Conservation (phyloP, 53 echinoderm and acorn worm genomes). For the Glandiceps talaboti region DNA sequence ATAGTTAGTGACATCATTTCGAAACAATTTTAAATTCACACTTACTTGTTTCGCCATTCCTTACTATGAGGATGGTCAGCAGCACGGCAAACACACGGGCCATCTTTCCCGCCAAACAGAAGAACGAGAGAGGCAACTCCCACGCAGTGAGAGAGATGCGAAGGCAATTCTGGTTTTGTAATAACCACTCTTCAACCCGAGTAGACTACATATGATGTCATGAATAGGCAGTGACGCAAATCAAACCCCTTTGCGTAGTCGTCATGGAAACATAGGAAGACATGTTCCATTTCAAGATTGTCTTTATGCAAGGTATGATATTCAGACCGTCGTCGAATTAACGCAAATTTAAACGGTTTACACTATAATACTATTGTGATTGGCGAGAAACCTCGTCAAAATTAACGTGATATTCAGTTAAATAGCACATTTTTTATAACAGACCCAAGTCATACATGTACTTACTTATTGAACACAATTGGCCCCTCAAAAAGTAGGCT, state of each 20-base stretch:
- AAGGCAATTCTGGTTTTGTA: background rate
- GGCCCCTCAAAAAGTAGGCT: background rate
- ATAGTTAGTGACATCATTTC: no score
- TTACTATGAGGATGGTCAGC: background rate
- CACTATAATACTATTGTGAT: no score
- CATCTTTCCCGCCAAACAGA: background rate
- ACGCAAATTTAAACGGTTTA: background rate
- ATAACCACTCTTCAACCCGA: background rate
- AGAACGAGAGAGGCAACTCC: background rate
- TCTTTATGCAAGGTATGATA: background rate
- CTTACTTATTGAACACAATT: no score
- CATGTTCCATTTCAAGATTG: background rate
- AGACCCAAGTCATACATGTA: no score
- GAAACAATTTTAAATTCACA: no score
- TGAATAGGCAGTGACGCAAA: background rate
- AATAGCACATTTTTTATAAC: no score
- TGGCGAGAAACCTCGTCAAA: no score
- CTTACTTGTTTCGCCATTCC: background rate
- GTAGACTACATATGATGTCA: background rate
- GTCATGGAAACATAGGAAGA: background rate
- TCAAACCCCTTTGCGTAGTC: background rate
- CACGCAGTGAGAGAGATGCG: conserved; percentile 1
- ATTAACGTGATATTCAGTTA: no score
- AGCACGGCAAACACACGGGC: background rate
- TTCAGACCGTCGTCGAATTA: background rate